Conservation (phyloP, 2,888 invertebrate genomes). For the Sialis fuliginosa region DNA sequence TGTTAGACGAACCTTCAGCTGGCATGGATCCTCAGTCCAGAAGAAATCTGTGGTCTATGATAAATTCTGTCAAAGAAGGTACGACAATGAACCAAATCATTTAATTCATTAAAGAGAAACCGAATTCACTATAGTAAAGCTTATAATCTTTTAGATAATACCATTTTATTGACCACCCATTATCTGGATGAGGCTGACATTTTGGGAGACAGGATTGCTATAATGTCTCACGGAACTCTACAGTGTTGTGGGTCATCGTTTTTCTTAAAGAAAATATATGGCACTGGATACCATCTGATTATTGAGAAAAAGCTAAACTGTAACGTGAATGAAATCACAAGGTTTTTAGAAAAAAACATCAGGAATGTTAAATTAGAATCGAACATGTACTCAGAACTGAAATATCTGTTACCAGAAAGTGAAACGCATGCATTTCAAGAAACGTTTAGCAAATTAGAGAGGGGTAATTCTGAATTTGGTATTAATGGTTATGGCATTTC, state of each 20-base stretch:
- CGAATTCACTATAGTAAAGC: neutral
- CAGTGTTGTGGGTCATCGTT: slow-evolving; percentile 57
- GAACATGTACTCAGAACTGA: slow-evolving; percentile 50
- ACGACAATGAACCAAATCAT: neutral
- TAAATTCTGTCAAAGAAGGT: neutral
- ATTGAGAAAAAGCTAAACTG: slow-evolving; percentile 27
- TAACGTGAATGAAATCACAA: slow-evolving; percentile 26
- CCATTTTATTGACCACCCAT: slow-evolving; percentile 58
- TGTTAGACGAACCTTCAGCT: slow-evolving; percentile 53
- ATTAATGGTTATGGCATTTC: slow-evolving; percentile 58
- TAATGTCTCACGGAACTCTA: slow-evolving; percentile 55
- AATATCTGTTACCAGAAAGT: slow-evolving; percentile 40
- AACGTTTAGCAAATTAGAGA: slow-evolving; percentile 44
- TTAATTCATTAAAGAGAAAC: neutral
- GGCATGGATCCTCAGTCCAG: slow-evolving; percentile 70
- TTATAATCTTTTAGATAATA: slow-evolving; percentile 30
- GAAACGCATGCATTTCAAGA: slow-evolving; percentile 37
- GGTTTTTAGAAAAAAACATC: slow-evolving; percentile 36
- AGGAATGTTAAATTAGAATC: slow-evolving; percentile 39
- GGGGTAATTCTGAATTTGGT: slow-evolving; percentile 30
- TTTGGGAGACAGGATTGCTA: slow-evolving; percentile 61
- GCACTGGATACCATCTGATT: slow-evolving; percentile 55
- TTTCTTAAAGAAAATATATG: slow-evolving; percentile 57
- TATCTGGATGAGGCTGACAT: slow-evolving; percentile 75
- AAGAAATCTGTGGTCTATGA: slow-evolving; percentile 43